These are phyloP conservation scores for Lagopus muta DNA, from an alignment of 2,113 vertebrate genomes.

Conservation along the genomic window DNA sequence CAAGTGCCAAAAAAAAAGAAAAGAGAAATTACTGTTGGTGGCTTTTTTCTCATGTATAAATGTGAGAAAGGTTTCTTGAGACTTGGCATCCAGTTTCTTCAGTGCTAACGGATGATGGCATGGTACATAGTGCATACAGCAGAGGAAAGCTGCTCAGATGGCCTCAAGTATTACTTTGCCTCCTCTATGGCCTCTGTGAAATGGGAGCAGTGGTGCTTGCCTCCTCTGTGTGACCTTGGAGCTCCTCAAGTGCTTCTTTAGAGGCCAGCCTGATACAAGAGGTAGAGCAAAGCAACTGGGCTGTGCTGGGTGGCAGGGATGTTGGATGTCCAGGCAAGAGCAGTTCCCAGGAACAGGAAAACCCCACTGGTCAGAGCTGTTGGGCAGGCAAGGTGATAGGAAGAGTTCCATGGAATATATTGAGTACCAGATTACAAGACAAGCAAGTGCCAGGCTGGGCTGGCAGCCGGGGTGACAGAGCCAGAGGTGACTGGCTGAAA, in stretches of 20 bases:
- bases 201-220: neutral
- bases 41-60: neutral
- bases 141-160: neutral
- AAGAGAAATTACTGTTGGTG: neutral
- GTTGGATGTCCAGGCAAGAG: neutral
- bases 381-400: neutral
- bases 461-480: neutral
- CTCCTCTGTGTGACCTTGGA: neutral
- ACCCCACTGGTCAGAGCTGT: conserved; percentile 5
- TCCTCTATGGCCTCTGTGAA: neutral
- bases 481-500: neutral
- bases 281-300: neutral
- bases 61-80: neutral
- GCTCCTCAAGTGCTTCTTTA: neutral
- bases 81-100: neutral
- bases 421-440: neutral
- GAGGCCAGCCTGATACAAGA: neutral
- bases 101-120: neutral
- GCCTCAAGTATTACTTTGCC: neutral
- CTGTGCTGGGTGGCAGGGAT: neutral
- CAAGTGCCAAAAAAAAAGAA: neutral
- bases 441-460: neutral
- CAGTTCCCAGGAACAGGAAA: neutral
- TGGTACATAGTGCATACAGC: neutral
- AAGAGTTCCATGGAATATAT: neutral